These are phyloP conservation scores for Trematomus loennbergii DNA, from an alignment of 2,113 vertebrate genomes.

Conservation along the genomic window DNA sequence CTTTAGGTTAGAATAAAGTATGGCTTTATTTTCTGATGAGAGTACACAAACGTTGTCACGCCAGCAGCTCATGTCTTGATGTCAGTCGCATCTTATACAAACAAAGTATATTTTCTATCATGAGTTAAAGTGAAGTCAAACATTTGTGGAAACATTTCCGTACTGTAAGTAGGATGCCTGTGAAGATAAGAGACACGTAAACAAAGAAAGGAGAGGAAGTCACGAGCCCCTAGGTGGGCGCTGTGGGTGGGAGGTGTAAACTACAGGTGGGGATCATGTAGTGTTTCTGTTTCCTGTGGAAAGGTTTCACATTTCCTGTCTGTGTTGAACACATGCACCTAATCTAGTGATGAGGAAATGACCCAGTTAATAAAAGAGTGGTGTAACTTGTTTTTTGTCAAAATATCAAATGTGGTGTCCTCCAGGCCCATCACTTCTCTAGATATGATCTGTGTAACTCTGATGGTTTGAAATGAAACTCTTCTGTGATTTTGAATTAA, in stretches of 20 bases:
- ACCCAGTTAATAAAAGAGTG: too few relatives aligned
- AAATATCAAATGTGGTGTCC: background rate
- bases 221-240: background rate
- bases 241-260: slow-evolving; percentile 28
- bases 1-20: too few relatives aligned
- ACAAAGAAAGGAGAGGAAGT: slow-evolving; percentile 40
- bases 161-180: too few relatives aligned
- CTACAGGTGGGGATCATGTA: slow-evolving; percentile 13
- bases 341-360: background rate
- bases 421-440: background rate
- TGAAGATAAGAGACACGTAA: background rate
- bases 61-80: too few relatives aligned
- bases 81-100: too few relatives aligned
- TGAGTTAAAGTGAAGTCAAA: too few relatives aligned
- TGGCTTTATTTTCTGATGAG: too few relatives aligned
- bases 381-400: too few relatives aligned
- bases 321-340: background rate
- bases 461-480: background rate
- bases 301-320: slow-evolving; percentile 46
- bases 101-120: too few relatives aligned
- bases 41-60: too few relatives aligned
- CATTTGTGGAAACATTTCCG: too few relatives aligned
- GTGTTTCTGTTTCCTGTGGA: slow-evolving; percentile 55
- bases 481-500: background rate
- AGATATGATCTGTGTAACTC: too few relatives aligned